Percentiles rank a stretch among this genome's conserved stretches.
Evolutionary conservation across 2,113 vertebrate species (phyloP).

Genomic region (Cavia porcellus): DNA sequence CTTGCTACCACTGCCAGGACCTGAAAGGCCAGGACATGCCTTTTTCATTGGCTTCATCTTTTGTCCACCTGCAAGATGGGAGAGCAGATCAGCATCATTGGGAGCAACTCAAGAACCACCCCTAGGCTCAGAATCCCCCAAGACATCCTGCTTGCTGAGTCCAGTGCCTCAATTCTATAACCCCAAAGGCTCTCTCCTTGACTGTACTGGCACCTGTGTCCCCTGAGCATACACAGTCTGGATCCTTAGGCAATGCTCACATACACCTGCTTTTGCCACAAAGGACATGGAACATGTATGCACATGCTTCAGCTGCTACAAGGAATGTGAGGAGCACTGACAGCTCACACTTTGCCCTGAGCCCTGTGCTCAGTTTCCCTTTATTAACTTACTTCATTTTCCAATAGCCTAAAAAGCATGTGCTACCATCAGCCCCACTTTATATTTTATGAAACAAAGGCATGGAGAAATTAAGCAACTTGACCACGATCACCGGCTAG

Average conservation of each 20-base stretch:
- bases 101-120: neutral
- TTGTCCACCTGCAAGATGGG: slow-evolving; percentile 62
- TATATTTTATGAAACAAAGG: slow-evolving; percentile 13
- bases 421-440: neutral
- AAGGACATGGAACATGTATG: neutral
- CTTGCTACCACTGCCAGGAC: slow-evolving; percentile 75
- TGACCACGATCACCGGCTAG: neutral
- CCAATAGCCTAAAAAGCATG: neutral
- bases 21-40: slow-evolving; percentile 83
- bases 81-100: slow-evolving; percentile 20
- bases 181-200: neutral
- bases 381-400: slow-evolving; percentile 22
- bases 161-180: neutral
- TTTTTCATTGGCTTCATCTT: slow-evolving; percentile 93
- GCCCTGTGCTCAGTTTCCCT: neutral
- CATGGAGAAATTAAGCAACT: neutral
- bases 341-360: neutral
- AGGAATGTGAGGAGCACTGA: neutral
- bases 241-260: neutral
- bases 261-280: slow-evolving; percentile 9
- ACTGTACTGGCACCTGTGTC: neutral
- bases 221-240: neutral
- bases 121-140: neutral
- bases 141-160: neutral
- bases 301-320: neutral